Base-by-base conservation (phyloP, 2,797 vertebrate genomes). In the Acanthopagrus latus region DNA sequence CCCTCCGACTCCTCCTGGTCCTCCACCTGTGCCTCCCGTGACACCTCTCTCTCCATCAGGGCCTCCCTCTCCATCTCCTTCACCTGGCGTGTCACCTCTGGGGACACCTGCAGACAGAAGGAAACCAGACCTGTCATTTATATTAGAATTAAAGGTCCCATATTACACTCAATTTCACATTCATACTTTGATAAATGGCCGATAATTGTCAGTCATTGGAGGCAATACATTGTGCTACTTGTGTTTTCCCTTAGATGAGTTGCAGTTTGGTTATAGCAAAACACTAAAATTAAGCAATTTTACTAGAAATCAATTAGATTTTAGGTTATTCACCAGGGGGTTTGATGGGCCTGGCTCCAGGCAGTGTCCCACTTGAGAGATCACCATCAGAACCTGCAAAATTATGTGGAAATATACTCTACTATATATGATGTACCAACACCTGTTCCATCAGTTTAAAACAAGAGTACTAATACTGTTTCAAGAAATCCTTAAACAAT, bases 21-120 rank as follows among this genome's bases (percentile, higher is more conserved):
- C 74, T 74, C 65, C 81, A 29, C 65, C 82, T 25, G 70, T 74
- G 13, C 60, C 73, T 33, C 56, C 81, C 71, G 71, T 63, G 12
- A 85, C 57, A 21, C 33, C 84, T 83, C 89, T 89, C 17, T 89
- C 87, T 54, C 87, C 90, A 84, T 91, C 91, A 79, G 87, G 86
- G 50, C 90, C 89, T 51, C 64, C 89, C 56, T 93, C 92, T 33
- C 91, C 93, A 67, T 93, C 91, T 64, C 92, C 93, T 86, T 94
- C 92, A 48, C 94, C 94, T 46, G 94, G 94, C 12, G 94, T 95
- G 68, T 95, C 94, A 57, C 94, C 94, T 90, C 94, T 89, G 38
- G 93, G 94, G 23, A 94, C 90, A 56, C 92, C 93, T 94, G 74
- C 29, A 81, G 59, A 76, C 25, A 63, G 33, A 54, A 7, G 0